A percentile compares a stretch with the other conserved stretches of the same genome.
Conservation (phyloP, 2,888 invertebrate species). For the Masnerella sp. region DNA sequence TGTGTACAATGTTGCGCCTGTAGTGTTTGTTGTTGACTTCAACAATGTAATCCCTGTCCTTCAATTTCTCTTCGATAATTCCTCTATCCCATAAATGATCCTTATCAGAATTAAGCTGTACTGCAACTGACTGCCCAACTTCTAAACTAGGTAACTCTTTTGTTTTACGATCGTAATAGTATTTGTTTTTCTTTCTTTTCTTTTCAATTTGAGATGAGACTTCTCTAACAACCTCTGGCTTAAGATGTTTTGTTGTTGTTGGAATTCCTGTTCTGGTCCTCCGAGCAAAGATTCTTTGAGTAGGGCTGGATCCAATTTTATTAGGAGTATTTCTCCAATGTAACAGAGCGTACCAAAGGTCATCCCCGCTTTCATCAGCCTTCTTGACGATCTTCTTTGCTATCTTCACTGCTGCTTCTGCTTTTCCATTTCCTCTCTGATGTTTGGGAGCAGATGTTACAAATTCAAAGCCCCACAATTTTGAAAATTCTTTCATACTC, state of each 20-base stretch:
- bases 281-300: constrained; percentile 30
- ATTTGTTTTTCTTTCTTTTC: constrained; percentile 7
- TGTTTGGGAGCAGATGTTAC: constrained; percentile 33
- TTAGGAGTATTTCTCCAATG: constrained; percentile 55
- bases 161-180: constrained; percentile 23
- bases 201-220: background rate
- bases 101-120: constrained; percentile 5
- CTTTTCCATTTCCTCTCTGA: constrained; percentile 45
- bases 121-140: constrained; percentile 8
- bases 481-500: constrained; percentile 1
- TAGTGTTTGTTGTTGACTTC: background rate
- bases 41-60: background rate
- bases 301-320: constrained; percentile 35
- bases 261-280: constrained; percentile 19
- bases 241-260: constrained; percentile 8
- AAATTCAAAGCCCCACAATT: constrained; percentile 27
- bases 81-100: background rate
- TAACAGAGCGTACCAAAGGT: constrained; percentile 46
- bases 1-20: constrained; percentile 2
- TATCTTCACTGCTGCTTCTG: constrained; percentile 33
- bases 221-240: background rate
- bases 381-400: constrained; percentile 51
- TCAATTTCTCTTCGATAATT: background rate
- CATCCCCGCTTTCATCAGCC: constrained; percentile 24
- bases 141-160: constrained; percentile 15